phyloP scores from a whole-genome alignment of 1,140 invertebrate genomes.

The Colletes latitarsis region DNA sequence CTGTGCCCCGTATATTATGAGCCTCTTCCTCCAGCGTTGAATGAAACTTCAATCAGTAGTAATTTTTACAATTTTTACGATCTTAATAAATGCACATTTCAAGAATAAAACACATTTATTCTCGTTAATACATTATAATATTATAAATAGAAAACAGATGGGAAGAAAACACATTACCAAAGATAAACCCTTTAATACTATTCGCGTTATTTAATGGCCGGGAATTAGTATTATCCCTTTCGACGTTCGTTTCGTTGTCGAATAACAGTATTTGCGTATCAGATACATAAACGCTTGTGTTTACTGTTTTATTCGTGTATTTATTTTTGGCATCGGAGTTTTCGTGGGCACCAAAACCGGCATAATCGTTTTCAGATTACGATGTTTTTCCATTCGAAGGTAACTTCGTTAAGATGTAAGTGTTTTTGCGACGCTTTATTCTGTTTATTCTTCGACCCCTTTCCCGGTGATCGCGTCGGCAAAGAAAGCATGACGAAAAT shows the following conservation, averaged over 20 bases:
- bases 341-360: neutral
- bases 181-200: too few species aligned
- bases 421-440: slow-evolving; percentile 2
- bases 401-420: neutral
- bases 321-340: neutral
- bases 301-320: too few species aligned
- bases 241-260: neutral
- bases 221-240: neutral
- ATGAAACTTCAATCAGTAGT: neutral
- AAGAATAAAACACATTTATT: too few species aligned
- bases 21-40: neutral
- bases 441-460: neutral
- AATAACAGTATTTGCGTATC: neutral
- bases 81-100: too few species aligned
- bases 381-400: neutral
- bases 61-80: neutral
- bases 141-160: too few species aligned
- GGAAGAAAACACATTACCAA: too few species aligned
- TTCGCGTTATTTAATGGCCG: too few species aligned
- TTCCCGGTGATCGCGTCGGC: slow-evolving; percentile 14
- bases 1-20: too few species aligned
- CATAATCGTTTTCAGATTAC: slow-evolving; percentile 6
- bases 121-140: too few species aligned
- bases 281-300: neutral
- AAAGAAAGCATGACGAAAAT: slow-evolving; percentile 42